Base-by-base conservation (phyloP, 2,888 invertebrate genomes). In the Belgica antarctica region DNA sequence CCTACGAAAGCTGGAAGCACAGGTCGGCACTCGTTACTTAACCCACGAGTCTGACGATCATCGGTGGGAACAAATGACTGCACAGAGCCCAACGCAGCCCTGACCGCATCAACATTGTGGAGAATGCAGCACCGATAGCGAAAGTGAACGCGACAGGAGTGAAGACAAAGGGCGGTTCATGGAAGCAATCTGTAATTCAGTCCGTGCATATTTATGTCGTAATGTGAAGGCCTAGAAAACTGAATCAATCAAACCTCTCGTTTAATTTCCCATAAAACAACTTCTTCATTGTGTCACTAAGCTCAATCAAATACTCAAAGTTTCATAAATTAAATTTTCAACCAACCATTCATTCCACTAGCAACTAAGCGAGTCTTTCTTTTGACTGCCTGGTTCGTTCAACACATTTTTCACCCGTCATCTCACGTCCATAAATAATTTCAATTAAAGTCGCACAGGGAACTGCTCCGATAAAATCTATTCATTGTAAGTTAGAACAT, bases 21-120 rank as follows among this genome's bases (percentile, higher is more conserved):
- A 87, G 75, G 87, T 91, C 34, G 89, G 89, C 25, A 83, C 86
- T 72, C 85, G 94, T 15, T 96, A 93, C 81, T 82, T 96, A 73
- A 95, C 95, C 5, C 94, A 95, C 74, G 94, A 94, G 78, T 90
- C 92, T 27, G 95, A 96, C 77, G 96, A 96, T 78, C 87, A 88
- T n/a, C 85, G 94, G 73, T 96, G 95, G 95, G 87, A 76, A 74
- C 76, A 71, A 74, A 10, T 17, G 5, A n/a, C n/a, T n/a, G 47
- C 46, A 12, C 74, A 75, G 71, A 76, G 76, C 73, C 78, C 79
- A 71, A 65, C 71, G 28, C 77, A 1, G 75, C 80, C 75, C 77
- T 81, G 75, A 85, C 79, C 73, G 83, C 84, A 77, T 59, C 24
- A 25, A 5, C 66, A 25, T 15, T 27, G 61, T 17, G 22, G 34